Conservation (phyloP, 2,113 vertebrate species). For the Semicossyphus pulcher region DNA sequence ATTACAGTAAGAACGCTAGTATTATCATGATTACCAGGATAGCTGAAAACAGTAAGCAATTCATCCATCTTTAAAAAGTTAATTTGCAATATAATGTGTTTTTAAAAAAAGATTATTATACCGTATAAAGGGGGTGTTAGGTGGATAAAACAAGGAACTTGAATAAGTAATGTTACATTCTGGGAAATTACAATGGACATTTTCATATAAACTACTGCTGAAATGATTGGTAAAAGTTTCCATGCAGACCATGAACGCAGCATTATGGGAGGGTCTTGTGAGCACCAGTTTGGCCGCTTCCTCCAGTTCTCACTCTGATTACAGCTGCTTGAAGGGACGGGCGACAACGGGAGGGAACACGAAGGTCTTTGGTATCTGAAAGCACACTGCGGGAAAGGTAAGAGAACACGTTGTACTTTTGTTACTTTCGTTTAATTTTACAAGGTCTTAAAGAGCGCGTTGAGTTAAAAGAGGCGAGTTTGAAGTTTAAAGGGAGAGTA, state of each 20-base stretch:
- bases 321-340: slow-evolving; percentile 61
- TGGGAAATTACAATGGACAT: no score
- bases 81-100: no score
- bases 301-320: slow-evolving; percentile 46
- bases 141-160: no score
- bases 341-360: slow-evolving; percentile 34
- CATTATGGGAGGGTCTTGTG: slow-evolving; percentile 67
- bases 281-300: slow-evolving; percentile 37
- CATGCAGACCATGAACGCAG: slow-evolving; percentile 34
- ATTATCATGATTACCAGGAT: no score
- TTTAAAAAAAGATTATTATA: no score
- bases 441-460: fast-evolving
- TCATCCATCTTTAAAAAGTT: no score
- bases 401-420: neutral
- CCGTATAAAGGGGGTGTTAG: no score
- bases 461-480: slow-evolving; percentile 10
- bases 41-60: no score
- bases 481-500: slow-evolving; percentile 40
- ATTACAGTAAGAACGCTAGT: no score
- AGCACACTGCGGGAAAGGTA: slow-evolving; percentile 63
- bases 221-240: neutral
- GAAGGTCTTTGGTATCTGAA: slow-evolving; percentile 31
- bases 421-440: fast-evolving
- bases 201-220: no score
- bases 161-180: no score